Evolutionary conservation across 2,888 invertebrate species (phyloP), one percentile per base, ranked within the genome.

Genomic region (Synanthedon vespiformis): DNA sequence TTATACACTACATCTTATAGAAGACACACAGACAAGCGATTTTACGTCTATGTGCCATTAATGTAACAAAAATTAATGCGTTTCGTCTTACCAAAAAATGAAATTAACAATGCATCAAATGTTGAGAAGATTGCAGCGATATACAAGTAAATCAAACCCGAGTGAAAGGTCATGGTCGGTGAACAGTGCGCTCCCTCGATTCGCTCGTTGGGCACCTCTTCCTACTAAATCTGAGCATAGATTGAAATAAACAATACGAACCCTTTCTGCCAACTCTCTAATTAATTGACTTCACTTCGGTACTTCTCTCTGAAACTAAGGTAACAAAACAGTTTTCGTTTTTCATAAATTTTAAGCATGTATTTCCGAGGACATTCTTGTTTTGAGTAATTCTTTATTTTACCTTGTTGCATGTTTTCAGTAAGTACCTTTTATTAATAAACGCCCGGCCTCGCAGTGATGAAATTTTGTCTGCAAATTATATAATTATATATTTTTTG

Each of bases 141-240:
- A 44, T n/a, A n/a, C n/a, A 44, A 44, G 13, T 44, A 44, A 13
- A n/a, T 44, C 13, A 14, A 14, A 44, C 6, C 13, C 1, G 44
- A 44, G 44, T 44, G 44, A 14, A 44, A 50, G 55, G 53, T 52
- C 52, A 54, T 49, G 54, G 50, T 53, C 44, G 50, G 50, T 53
- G 44, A 49, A 40, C 52, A 49, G 49, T 53, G 44, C 50, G 41
- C 52, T 53, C 56, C 60, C 62, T 55, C 58, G 58, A 58, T 60
- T 55, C 67, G 65, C 61, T 68, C 62, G 69, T 67, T 69, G 66
- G 61, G 59, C 62, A 61, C 60, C 58, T 57, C 62, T 58, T 44
- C 44, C 13, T 14, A 44, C 62, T 72, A 72, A 72, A 73, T 72
- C 65, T 64, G 61, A 53, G 55, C 56, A 60, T 60, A 62, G 67